phyloP scores from a whole-genome alignment of 2,888 invertebrate species.

The Spilosoma lubricipeda region DNA sequence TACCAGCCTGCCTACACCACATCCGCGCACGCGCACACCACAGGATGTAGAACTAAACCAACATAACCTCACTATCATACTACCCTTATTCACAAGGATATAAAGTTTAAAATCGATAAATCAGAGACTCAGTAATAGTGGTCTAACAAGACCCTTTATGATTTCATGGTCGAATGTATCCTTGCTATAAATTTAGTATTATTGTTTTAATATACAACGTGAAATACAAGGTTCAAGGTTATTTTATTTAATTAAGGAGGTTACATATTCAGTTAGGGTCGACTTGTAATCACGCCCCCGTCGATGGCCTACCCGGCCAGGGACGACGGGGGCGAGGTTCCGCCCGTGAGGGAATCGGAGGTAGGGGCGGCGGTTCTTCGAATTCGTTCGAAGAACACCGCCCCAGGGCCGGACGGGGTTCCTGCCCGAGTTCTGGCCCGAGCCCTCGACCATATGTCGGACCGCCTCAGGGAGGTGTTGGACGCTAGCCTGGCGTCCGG shows the following conservation, averaged over 20 bases:
- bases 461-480: too few species aligned
- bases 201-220: slow-evolving; percentile 42
- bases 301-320: too few species aligned
- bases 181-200: slow-evolving; percentile 48
- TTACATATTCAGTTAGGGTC: not conserved
- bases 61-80: slow-evolving; percentile 10
- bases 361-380: too few species aligned
- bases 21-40: slow-evolving; percentile 75
- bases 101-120: slow-evolving; percentile 44
- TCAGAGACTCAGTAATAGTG: not conserved
- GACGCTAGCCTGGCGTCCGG: too few species aligned
- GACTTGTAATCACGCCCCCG: too few species aligned
- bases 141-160: slow-evolving; percentile 50
- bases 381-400: too few species aligned
- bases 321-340: too few species aligned
- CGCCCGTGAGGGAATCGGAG: too few species aligned
- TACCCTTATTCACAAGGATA: slow-evolving; percentile 18
- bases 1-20: slow-evolving; percentile 63
- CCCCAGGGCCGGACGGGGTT: too few species aligned
- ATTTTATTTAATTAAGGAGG: not conserved
- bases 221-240: slow-evolving; percentile 44
- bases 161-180: slow-evolving; percentile 61
- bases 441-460: too few species aligned
- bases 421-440: too few species aligned
- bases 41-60: slow-evolving; percentile 69